These are phyloP conservation scores for Stenurella melanura DNA, from an alignment of 2,888 invertebrate species.

Conservation along the genomic window DNA sequence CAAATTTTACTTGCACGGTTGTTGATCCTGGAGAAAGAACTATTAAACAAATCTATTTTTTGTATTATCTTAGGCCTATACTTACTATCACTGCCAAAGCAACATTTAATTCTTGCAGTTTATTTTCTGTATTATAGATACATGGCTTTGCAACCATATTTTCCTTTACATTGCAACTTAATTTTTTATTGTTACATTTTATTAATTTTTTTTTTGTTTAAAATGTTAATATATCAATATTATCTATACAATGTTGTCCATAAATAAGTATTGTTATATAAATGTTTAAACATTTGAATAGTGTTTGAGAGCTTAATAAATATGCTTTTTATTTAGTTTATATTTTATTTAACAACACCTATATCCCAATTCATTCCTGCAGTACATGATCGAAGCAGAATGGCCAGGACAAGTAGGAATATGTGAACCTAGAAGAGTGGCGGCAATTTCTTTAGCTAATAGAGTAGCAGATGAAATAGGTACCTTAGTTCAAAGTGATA, in stretches of 20 bases:
- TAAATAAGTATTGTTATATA: conserved; percentile 21
- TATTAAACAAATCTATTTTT: not conserved
- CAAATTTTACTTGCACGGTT: not conserved
- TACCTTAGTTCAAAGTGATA: conserved; percentile 81
- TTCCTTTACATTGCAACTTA: not conserved
- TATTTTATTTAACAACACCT: conserved; percentile 28
- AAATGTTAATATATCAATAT: conserved; percentile 31
- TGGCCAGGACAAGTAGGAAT: conserved; percentile 91
- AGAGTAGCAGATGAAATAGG: conserved; percentile 93
- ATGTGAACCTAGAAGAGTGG: conserved; percentile 94
- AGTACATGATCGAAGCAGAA: conserved; percentile 93
- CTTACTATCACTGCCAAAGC: conserved; percentile 31
- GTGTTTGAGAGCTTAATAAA: conserved; percentile 52
- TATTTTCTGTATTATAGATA: conserved; percentile 1
- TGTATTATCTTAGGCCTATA: no score
- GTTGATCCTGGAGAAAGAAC: not conserved
- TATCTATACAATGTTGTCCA: conserved; percentile 8
- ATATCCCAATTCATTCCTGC: conserved; percentile 57
- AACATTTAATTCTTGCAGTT: not conserved
- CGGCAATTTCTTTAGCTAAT: conserved; percentile 90
- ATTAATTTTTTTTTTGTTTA: conserved; percentile 19
- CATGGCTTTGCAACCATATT: not conserved
- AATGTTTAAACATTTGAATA: conserved; percentile 38
- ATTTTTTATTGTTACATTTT: conserved; percentile 22
- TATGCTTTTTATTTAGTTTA: conserved; percentile 35